Conservation (phyloP, 2,888 invertebrate species). For the Noctua janthe region DNA sequence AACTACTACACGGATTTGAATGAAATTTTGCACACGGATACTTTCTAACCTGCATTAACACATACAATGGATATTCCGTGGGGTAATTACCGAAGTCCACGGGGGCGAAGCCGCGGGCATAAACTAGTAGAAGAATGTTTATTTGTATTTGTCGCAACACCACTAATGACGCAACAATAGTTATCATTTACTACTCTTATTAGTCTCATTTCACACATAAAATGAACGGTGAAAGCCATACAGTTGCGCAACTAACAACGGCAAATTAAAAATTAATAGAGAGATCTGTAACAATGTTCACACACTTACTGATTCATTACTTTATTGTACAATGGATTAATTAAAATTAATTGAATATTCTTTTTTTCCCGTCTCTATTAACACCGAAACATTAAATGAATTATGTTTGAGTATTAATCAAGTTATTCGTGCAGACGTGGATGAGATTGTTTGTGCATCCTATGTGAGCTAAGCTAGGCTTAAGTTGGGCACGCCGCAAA, state of each 20-base stretch:
- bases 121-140: constrained; percentile 13
- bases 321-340: constrained; percentile 47
- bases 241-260: constrained; percentile 64
- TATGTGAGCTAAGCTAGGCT: constrained; percentile 25
- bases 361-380: constrained; percentile 26
- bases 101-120: background rate
- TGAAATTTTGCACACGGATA: background rate
- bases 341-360: constrained; percentile 56
- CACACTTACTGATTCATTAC: constrained; percentile 53
- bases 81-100: background rate
- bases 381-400: constrained; percentile 6
- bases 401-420: constrained; percentile 29
- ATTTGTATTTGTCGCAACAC: constrained; percentile 51
- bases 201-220: constrained; percentile 62
- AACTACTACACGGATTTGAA: background rate
- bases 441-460: constrained; percentile 20
- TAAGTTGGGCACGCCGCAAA: constrained; percentile 22
- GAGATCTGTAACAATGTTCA: constrained; percentile 57
- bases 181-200: constrained; percentile 52
- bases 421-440: constrained; percentile 21
- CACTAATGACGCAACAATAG: constrained; percentile 65
- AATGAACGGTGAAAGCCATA: constrained; percentile 65
- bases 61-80: background rate
- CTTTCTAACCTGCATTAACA: background rate
- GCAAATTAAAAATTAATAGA: constrained; percentile 51